Percentiles rank a stretch among this genome's conserved stretches.
Evolutionary conservation across 92 coral and sea anemone genomes (phyloP).

Genomic region (Epizoanthus rinbou): DNA sequence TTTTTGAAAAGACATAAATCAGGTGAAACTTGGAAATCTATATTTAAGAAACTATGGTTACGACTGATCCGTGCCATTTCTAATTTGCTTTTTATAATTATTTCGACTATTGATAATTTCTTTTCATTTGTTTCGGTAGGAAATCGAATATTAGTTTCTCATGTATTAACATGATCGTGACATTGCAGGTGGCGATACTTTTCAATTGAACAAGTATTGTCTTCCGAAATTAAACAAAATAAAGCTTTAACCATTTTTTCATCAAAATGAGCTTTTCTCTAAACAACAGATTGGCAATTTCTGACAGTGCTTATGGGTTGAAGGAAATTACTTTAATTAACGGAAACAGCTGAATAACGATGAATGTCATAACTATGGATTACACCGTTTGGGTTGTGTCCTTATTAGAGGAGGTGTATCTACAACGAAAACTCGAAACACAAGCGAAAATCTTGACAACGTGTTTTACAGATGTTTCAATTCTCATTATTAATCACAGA

Average conservation of each 20-base stretch:
- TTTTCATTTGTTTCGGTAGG: constrained; percentile 4
- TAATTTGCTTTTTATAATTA: constrained; percentile 21
- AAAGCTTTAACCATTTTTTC: constrained; percentile 21
- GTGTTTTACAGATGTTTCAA: no score
- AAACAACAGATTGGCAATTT: constrained; percentile 12
- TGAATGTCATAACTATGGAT: background rate
- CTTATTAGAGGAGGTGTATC: background rate
- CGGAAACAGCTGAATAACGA: constrained; percentile 28
- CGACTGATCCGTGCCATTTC: background rate
- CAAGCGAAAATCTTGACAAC: no score
- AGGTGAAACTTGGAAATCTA: background rate
- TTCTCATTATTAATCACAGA: no score
- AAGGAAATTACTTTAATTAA: constrained; percentile 30
- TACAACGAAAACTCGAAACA: no score
- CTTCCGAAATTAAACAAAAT: background rate
- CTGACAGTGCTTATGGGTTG: constrained; percentile 16
- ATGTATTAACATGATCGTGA: background rate
- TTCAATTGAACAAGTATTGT: background rate
- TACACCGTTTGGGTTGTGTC: background rate
- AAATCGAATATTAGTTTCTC: constrained; percentile 14
- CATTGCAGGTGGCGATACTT: background rate
- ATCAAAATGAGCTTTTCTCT: constrained; percentile 10
- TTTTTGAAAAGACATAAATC: background rate
- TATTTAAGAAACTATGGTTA: background rate
- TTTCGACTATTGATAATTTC: background rate